phyloP scores from a whole-genome alignment of 2,113 vertebrate genomes.

The Taurulus bubalis region DNA sequence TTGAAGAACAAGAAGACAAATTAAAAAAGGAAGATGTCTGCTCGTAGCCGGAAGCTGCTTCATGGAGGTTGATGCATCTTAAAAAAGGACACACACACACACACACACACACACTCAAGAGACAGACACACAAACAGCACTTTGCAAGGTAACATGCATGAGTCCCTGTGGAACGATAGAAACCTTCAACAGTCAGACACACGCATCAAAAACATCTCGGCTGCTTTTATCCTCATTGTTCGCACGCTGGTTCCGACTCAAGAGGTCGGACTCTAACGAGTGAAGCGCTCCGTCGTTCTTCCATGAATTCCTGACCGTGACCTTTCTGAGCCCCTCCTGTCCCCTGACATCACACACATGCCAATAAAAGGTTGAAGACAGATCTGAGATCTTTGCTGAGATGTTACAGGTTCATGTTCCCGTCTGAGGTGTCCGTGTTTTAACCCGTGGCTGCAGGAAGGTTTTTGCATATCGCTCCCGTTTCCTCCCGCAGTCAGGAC shows the following conservation, averaged over 20 bases:
- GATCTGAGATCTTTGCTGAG: conserved; percentile 14
- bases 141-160: conserved; percentile 32
- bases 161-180: conserved; percentile 46
- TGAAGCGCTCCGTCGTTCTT: no score
- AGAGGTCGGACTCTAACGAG: no score
- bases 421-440: no score
- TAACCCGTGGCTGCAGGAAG: neutral
- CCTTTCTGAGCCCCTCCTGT: conserved; percentile 21
- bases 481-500: neutral
- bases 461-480: neutral
- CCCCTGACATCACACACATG: conserved; percentile 28
- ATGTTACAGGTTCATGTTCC: no score
- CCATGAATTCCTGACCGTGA: neutral
- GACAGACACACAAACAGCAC: conserved; percentile 31
- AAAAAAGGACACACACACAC: conserved; percentile 37
- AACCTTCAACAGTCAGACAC: conserved; percentile 39
- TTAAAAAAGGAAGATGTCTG: conserved; percentile 41
- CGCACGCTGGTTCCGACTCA: neutral
- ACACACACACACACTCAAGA: conserved; percentile 34
- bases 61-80: conserved; percentile 60
- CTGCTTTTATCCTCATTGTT: no score
- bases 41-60: conserved; percentile 42
- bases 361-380: conserved; percentile 16
- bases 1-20: conserved; percentile 25
- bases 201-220: neutral